These are phyloP conservation scores for Ramphastos sulfuratus DNA, from an alignment of 2,113 vertebrate genomes.

Conservation along the genomic window DNA sequence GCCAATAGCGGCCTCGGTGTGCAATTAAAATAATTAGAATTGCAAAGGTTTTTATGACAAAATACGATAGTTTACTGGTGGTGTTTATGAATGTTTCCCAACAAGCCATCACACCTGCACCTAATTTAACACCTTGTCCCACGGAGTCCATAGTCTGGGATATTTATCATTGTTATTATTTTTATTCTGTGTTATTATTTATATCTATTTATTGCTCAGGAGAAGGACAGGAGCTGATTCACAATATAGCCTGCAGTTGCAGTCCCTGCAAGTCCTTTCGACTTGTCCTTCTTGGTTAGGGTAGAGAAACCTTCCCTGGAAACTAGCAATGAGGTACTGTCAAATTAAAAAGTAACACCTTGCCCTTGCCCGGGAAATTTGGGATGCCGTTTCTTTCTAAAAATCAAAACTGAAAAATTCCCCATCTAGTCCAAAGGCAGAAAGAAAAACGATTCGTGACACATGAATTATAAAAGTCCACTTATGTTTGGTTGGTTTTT, in stretches of 20 bases:
- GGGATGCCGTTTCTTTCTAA: not conserved
- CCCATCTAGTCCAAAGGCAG: not conserved
- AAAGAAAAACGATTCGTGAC: not conserved
- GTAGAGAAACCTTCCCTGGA: not conserved
- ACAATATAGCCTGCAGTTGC: not conserved
- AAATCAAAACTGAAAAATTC: not conserved
- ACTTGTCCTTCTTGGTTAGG: not conserved
- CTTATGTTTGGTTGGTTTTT: not conserved
- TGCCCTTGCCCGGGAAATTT: not conserved
- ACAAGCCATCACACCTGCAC: not conserved
- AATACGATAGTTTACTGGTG: not conserved
- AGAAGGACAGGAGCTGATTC: not conserved
- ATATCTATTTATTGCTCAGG: not conserved
- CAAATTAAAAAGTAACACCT: conserved; percentile 17
- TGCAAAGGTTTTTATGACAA: not conserved
- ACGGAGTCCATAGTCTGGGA: not conserved
- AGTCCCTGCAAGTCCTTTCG: not conserved
- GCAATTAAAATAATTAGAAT: not conserved
- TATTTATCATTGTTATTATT: not conserved
- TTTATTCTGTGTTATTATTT: not conserved
- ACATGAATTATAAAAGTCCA: not conserved
- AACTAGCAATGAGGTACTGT: not conserved
- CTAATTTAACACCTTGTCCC: not conserved
- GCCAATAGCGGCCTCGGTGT: not conserved
- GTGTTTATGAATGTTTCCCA: not conserved